Evolutionary conservation across 2,113 vertebrate genomes (phyloP).

Genomic region (Xiphophorus couchianus): DNA sequence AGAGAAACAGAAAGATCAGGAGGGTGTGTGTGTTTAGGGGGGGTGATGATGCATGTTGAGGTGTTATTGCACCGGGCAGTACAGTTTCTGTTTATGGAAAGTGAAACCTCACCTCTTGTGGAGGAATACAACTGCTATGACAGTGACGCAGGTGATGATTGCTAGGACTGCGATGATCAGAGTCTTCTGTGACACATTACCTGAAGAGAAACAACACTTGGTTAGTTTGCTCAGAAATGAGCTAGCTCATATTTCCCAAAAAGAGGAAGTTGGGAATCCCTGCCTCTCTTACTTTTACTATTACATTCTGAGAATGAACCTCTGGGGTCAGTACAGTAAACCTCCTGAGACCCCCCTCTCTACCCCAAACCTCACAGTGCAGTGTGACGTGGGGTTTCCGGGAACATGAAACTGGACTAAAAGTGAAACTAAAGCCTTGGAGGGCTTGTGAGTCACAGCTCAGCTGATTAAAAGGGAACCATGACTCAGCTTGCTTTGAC

Average conservation of each 20-base stretch:
- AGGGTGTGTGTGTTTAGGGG: no score
- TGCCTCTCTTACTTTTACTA: neutral
- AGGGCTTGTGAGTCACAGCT: neutral
- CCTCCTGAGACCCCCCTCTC: neutral
- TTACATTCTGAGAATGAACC: neutral
- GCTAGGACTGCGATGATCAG: accelerated
- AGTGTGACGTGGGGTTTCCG: neutral
- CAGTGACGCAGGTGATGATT: accelerated
- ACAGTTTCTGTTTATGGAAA: neutral
- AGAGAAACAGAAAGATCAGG: neutral
- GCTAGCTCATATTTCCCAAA: neutral
- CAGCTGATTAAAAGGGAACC: neutral
- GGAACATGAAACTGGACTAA: neutral
- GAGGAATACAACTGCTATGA: accelerated
- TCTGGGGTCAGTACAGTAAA: neutral
- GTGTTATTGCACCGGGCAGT: no score
- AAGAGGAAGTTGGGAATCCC: neutral
- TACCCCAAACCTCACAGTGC: neutral
- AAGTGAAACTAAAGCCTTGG: constrained; percentile 9
- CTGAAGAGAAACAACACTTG: constrained; percentile 18
- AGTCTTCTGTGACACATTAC: no score
- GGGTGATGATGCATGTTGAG: neutral
- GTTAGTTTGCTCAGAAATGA: constrained; percentile 1
- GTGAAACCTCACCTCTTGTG: constrained; percentile 27
- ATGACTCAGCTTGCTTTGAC: neutral